A percentile compares a stretch with the other conserved stretches of the same genome.
Conservation (phyloP, 2,888 invertebrate genomes). For the Rosalia funebris region DNA sequence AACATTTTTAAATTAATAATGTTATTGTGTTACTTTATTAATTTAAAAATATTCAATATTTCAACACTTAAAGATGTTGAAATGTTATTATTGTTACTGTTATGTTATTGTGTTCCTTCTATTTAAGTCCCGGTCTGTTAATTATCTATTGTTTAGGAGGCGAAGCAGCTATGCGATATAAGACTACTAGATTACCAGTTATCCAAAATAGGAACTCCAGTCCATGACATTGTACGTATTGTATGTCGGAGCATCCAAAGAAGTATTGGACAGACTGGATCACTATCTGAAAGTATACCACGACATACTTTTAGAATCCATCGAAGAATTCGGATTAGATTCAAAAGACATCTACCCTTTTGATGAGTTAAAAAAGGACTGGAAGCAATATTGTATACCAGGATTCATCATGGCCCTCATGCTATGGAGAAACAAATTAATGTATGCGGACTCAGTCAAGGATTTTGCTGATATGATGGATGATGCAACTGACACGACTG, state of each 20-base stretch:
- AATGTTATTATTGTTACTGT: too few relatives aligned
- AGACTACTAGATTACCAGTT: conserved; percentile 52
- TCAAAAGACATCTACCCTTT: conserved; percentile 50
- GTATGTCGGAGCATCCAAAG: conserved; percentile 50
- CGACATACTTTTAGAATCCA: conserved; percentile 45
- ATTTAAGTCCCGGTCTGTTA: too few relatives aligned
- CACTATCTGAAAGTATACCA: conserved; percentile 53
- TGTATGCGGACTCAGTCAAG: conserved; percentile 35
- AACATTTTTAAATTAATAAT: too few relatives aligned
- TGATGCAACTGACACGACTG: not conserved
- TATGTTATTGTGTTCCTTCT: too few relatives aligned
- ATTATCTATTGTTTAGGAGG: too few relatives aligned
- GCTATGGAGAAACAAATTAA: conserved; percentile 37
- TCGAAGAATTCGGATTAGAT: conserved; percentile 48
- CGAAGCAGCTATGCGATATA: conserved; percentile 22
- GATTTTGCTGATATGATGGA: conserved; percentile 22
- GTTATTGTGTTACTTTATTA: too few relatives aligned
- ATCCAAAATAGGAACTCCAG: conserved; percentile 44
- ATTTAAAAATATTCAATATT: too few relatives aligned
- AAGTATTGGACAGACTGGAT: conserved; percentile 49
- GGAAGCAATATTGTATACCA: conserved; percentile 40
- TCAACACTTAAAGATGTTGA: too few relatives aligned
- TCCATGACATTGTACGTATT: conserved; percentile 54
- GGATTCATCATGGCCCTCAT: conserved; percentile 36
- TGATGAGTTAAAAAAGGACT: conserved; percentile 41